phyloP scores from a whole-genome alignment of 2,888 invertebrate species.

The Eristalinus aeneus region DNA sequence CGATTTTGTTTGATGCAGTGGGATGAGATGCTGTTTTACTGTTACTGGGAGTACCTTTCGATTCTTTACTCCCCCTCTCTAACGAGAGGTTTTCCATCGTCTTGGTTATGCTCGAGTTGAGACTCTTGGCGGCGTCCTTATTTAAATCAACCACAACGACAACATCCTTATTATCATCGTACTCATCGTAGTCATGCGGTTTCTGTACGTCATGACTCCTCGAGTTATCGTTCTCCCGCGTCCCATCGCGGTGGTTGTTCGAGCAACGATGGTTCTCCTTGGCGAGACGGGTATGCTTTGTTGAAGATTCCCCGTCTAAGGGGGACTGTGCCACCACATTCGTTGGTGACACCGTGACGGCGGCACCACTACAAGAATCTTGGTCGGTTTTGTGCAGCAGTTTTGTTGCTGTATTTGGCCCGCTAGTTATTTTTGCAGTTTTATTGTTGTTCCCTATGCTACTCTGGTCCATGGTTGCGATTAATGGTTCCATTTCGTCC shows the following conservation, averaged over 20 bases:
- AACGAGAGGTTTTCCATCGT: slow-evolving; percentile 35
- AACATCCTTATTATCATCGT: slow-evolving; percentile 50
- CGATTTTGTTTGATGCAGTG: slow-evolving; percentile 21
- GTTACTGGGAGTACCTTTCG: slow-evolving; percentile 41
- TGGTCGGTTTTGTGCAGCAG: slow-evolving; percentile 57
- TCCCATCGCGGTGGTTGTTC: slow-evolving; percentile 18
- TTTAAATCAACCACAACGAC: slow-evolving; percentile 27
- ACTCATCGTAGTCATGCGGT: slow-evolving; percentile 3
- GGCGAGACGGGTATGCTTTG: slow-evolving; percentile 29
- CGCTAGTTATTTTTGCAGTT: slow-evolving; percentile 30
- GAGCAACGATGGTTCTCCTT: slow-evolving; percentile 11
- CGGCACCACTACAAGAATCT: slow-evolving; percentile 44
- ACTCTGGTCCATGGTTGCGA: slow-evolving; percentile 68
- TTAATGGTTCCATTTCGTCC: slow-evolving; percentile 65
- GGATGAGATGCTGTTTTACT: not conserved
- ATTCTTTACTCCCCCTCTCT: slow-evolving; percentile 20
- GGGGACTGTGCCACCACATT: slow-evolving; percentile 8
- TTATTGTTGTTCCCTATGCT: slow-evolving; percentile 60
- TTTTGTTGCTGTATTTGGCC: slow-evolving; percentile 50
- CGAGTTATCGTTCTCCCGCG: not conserved
- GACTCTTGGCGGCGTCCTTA: slow-evolving; percentile 6
- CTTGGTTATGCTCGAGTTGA: slow-evolving; percentile 5
- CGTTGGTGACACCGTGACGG: slow-evolving; percentile 25
- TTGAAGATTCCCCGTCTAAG: slow-evolving; percentile 12
- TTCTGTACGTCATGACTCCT: slow-evolving; percentile 12